Evolutionary conservation across 2,797 vertebrate species (phyloP), one percentile per base, ranked within the genome.

Genomic region (Xiphophorus birchmanni): DNA sequence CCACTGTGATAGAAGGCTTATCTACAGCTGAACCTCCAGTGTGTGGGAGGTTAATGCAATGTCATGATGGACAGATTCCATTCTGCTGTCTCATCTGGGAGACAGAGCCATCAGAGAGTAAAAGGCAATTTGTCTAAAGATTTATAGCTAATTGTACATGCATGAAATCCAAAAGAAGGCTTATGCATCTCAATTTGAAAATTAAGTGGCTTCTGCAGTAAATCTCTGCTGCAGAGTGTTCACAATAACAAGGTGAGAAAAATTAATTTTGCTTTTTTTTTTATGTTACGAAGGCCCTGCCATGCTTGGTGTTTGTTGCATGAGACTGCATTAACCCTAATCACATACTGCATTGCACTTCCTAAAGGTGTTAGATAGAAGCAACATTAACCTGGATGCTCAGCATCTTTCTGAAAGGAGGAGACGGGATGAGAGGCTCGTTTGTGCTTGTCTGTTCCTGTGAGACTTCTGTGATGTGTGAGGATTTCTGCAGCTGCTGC

Each of bases 11-110:
- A 74, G 76, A 84, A 78, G 87, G 75, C 82, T 90, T 92, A 91
- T 88, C 86, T 90, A 77, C 42, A 79, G 82, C 73, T 87, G 80
- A 84, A 88, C 86, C 80, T 85, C 85, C 81, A 63, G 79, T 81
- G 82, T 88, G 78, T 84, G 75, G 88, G 80, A 91, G 88, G 89
- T 86, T 88, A 92, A 91, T 89, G 87, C 84, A 91, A 80, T 90
- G 90, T 89, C 88, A 84, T 85, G 83, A 94, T 84, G 77, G 83
- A 90, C 81, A 80, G 79, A 81, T 78, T 80, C 84, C 74, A 84
- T 89, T 87, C 80, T 71, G 84, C 56, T 40, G 54, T 79, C 65
- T 86, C 82, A 82, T 91, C 90, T 84, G 71, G 80, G 78, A 90
- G 81, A 86, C 54, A 71, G 77, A 82, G 80, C 42, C 48, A 58